Percentiles rank a stretch among this genome's conserved stretches.
These are phyloP conservation scores for Malurus leucopterus DNA, from an alignment of 2,797 vertebrate genomes.

Conservation along the genomic window DNA sequence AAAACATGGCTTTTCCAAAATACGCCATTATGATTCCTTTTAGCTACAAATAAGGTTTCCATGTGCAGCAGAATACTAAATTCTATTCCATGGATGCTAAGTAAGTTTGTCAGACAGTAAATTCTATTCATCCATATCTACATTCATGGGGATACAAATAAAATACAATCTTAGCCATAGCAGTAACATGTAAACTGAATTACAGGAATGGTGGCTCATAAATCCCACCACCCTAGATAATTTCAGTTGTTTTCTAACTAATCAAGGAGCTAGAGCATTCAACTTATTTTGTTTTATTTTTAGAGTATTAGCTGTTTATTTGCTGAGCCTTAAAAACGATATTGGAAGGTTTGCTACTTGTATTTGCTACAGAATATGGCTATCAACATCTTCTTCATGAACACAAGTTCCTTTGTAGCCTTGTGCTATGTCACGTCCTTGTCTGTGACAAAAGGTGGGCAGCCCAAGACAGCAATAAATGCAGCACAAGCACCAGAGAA, in stretches of 20 bases:
- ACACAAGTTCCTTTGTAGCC: neutral
- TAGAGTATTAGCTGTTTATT: neutral
- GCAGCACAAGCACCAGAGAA: neutral
- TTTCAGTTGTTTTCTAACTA: neutral
- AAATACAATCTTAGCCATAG: neutral
- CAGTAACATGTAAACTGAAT: neutral
- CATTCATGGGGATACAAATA: neutral
- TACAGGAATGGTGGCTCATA: neutral
- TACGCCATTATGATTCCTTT: neutral
- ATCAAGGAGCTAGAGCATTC: neutral
- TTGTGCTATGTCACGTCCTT: neutral
- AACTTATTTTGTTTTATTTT: neutral
- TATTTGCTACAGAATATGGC: neutral
- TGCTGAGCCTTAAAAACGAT: neutral
- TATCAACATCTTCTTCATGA: neutral
- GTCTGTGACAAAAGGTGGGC: neutral
- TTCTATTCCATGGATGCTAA: neutral
- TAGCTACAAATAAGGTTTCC: neutral
- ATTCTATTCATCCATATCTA: neutral
- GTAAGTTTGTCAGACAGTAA: neutral
- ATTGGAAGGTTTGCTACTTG: neutral
- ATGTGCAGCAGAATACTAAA: neutral
- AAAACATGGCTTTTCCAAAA: conserved; percentile 8
- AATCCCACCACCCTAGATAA: neutral
- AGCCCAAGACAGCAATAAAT: neutral